Evolutionary conservation across 1,140 invertebrate species (phyloP).

Genomic region (Pristionchus pacificus): DNA sequence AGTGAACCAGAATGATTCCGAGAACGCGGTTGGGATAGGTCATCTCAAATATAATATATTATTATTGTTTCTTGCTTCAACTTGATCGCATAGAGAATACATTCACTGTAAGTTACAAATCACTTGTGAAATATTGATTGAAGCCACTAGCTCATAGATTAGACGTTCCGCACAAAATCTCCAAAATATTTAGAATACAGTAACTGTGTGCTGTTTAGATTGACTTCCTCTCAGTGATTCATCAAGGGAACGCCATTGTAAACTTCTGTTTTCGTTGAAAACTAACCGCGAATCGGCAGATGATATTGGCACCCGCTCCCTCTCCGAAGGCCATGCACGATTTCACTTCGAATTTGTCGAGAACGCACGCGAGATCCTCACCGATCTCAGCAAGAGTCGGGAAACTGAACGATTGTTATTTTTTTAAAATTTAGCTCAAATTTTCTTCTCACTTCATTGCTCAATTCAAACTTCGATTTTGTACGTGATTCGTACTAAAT

Average conservation of each 20-base stretch:
- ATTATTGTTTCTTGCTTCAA: no score
- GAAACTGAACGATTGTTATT: conserved; percentile 66
- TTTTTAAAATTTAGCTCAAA: not conserved
- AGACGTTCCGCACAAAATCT: no score
- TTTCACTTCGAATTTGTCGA: conserved; percentile 72
- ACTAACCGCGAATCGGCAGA: conserved; percentile 73
- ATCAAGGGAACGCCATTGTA: not conserved
- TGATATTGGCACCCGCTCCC: conserved; percentile 81
- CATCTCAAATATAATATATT: conserved; percentile 58
- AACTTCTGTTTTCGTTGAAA: not conserved
- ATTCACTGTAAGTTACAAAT: no score
- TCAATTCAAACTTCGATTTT: conserved; percentile 7
- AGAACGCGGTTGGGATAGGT: conserved; percentile 72
- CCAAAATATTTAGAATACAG: no score
- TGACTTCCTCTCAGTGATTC: not conserved
- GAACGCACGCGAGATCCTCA: conserved; percentile 75
- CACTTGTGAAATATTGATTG: no score
- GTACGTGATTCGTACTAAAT: not conserved
- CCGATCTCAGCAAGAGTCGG: conserved; percentile 77
- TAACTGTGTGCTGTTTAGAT: no score
- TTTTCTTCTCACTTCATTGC: not conserved
- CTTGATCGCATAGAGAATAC: no score
- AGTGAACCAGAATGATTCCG: conserved; percentile 74
- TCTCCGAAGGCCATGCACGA: conserved; percentile 77
- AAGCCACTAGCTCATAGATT: no score